phyloP scores from a whole-genome alignment of 2,797 vertebrate species.

The Poeciliopsis presidionis region DNA sequence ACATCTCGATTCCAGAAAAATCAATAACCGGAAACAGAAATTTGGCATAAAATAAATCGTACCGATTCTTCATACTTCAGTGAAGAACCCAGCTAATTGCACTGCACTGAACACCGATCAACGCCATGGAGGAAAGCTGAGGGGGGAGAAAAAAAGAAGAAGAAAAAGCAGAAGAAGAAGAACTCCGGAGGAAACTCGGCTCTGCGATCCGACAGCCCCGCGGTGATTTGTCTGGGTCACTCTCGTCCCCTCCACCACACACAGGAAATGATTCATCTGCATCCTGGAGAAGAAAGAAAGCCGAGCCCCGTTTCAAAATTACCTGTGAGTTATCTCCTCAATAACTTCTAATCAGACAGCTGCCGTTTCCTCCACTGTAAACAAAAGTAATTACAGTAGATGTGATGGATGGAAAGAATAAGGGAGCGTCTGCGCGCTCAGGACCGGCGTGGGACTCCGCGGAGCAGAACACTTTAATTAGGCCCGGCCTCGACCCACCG shows the following conservation, averaged over 20 bases:
- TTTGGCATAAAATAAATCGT: constrained; percentile 6
- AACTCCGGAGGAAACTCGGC: constrained; percentile 40
- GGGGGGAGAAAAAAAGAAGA: background rate
- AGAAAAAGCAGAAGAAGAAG: too few species aligned
- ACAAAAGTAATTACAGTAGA: constrained; percentile 84
- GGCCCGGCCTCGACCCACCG: constrained; percentile 72
- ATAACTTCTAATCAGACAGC: constrained; percentile 81
- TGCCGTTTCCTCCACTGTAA: constrained; percentile 79
- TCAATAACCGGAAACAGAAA: background rate
- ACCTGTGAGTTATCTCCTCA: constrained; percentile 79
- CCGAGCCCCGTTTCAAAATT: constrained; percentile 70
- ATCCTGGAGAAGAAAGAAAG: constrained; percentile 64
- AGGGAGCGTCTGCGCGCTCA: constrained; percentile 76
- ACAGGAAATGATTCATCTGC: constrained; percentile 76
- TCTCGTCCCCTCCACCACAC: constrained; percentile 43
- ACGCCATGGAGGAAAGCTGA: constrained; percentile 45
- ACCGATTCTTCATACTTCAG: background rate
- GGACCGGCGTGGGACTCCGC: constrained; percentile 71
- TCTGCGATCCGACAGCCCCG: constrained; percentile 57
- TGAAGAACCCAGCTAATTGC: constrained; percentile 39
- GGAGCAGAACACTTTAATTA: constrained; percentile 84
- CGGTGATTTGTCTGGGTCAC: constrained; percentile 69
- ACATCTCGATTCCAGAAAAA: constrained; percentile 31
- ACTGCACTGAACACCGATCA: constrained; percentile 24
- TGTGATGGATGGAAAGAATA: constrained; percentile 78